Conservation (phyloP, 2,113 vertebrate genomes). For the Cyprinodon brontotheroides region DNA sequence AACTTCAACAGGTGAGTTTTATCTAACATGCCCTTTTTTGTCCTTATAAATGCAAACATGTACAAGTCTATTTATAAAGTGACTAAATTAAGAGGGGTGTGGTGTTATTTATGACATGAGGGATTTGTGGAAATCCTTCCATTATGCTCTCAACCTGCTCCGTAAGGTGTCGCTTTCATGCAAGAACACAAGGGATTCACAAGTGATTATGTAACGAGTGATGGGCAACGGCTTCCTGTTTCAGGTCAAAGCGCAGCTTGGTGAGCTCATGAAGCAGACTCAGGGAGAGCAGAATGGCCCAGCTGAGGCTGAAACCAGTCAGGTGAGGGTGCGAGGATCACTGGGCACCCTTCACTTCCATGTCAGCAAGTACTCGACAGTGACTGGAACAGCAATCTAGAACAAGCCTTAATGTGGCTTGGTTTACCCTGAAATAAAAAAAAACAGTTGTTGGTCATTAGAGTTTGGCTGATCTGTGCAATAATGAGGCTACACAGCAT, state of each 20-base stretch:
- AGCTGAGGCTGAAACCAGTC: constrained; percentile 63
- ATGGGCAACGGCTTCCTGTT: constrained; percentile 73
- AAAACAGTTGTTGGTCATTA: background rate
- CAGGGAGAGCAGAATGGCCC: constrained; percentile 79
- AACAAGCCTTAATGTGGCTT: background rate
- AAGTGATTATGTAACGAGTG: constrained; percentile 34
- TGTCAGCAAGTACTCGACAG: constrained; percentile 65
- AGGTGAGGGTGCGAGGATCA: constrained; percentile 79
- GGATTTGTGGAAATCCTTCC: constrained; percentile 4
- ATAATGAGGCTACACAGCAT: background rate
- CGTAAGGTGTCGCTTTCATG: constrained; percentile 13
- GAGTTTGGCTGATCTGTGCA: background rate
- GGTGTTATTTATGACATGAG: background rate
- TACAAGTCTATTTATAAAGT: background rate
- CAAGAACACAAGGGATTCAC: background rate
- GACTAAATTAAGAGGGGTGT: background rate
- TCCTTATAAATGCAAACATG: background rate
- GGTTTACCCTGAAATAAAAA: background rate
- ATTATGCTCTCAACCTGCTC: background rate
- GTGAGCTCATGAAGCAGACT: constrained; percentile 79
- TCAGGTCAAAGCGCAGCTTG: constrained; percentile 89
- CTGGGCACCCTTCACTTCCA: constrained; percentile 60
- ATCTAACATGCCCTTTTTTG: background rate
- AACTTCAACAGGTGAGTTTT: constrained; percentile 85
- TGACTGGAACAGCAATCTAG: constrained; percentile 5